These are phyloP conservation scores for Horisme vitalbata DNA, from an alignment of 2,888 invertebrate species.

Conservation along the genomic window DNA sequence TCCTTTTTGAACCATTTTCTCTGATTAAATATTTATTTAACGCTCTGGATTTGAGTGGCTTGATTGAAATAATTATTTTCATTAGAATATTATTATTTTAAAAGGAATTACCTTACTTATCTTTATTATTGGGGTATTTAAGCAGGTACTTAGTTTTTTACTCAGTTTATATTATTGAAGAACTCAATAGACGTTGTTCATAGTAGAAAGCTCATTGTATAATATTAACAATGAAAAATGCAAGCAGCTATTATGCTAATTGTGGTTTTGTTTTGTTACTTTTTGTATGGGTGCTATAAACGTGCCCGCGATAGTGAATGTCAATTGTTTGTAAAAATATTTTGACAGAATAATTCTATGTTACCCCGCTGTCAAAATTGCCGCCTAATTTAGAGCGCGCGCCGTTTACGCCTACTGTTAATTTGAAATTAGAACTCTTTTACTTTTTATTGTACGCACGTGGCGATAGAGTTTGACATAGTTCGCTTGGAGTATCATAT, in stretches of 20 bases:
- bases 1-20: conserved; percentile 77
- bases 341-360: conserved; percentile 77
- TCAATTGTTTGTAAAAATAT: conserved; percentile 81
- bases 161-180: no score
- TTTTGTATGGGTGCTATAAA: conserved; percentile 56
- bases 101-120: no score
- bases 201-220: conserved; percentile 31
- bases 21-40: conserved; percentile 72
- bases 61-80: conserved; percentile 61
- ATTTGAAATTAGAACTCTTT: conserved; percentile 71
- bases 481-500: neutral
- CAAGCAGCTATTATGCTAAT: conserved; percentile 78
- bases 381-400: conserved; percentile 68
- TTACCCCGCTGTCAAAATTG: conserved; percentile 70
- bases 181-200: conserved; percentile 21
- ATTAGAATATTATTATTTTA: conserved; percentile 32
- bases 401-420: conserved; percentile 60
- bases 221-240: conserved; percentile 44
- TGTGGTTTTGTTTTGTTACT: conserved; percentile 80
- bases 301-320: conserved; percentile 46
- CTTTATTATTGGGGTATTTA: no score
- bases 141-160: no score
- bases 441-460: conserved; percentile 76
- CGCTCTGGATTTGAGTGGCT: conserved; percentile 62
- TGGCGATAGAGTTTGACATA: conserved; percentile 46